Evolutionary conservation across 1,140 invertebrate species (phyloP), one percentile per base, ranked within the genome.

Genomic region (Galleria mellonella): DNA sequence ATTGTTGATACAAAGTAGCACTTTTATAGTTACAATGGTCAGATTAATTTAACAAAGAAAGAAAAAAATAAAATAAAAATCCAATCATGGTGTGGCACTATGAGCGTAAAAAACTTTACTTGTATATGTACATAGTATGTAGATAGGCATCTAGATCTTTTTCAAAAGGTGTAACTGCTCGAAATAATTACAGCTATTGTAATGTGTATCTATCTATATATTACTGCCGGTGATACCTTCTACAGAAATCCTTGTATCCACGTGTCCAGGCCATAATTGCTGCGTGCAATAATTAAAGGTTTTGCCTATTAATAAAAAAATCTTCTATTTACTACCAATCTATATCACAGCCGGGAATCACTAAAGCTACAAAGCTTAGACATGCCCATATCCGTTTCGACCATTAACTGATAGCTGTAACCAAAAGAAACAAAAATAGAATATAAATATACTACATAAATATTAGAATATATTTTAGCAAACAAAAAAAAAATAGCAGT

Each of bases 141-240:
- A 23, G 2, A 23, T 23, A 23, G 17, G 17, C 2, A 3, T 23
- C 6, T 23, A 3, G 17, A 23, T 23, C 17, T 23, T 2, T 23
- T 23, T n/a, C n/a, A n/a, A n/a, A 6, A 23, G 17, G 17, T 6
- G 17, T 23, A 3, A 23, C 6, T 23, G 17, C 17, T 2, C 2
- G 17, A 23, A 6, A 23, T 23, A 23, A 23, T 23, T 3, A 23
- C 2, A 23, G 17, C 17, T 23, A 23, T 23, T 3, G 2, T 23
- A 3, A 23, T 23, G 6, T 23, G 2, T 23, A 6, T 23, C 2
- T 23, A 23, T 23, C 63, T 72, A 83, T 48, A 85, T 85, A 53
- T 85, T 85, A 72, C 82, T 85, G 27, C 82, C 82, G 12, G 82
- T 85, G 51, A 85, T 82, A 69, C 82, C 79, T 74, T 85, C 82